These are phyloP conservation scores for Drosophila sucinea DNA, from an alignment of 1,140 invertebrate genomes.

Conservation along the genomic window DNA sequence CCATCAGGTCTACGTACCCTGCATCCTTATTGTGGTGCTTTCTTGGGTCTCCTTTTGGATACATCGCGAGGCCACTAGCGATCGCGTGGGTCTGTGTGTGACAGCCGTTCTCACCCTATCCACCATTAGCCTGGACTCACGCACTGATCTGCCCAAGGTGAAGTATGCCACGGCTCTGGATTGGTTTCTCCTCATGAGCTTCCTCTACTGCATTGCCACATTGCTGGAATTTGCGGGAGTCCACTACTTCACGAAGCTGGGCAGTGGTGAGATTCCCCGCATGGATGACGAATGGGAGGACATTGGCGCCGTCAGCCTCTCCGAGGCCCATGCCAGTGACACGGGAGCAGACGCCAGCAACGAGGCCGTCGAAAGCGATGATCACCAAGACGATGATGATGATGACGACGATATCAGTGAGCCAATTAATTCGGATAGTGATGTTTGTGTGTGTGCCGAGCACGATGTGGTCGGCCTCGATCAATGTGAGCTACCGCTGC, in stretches of 20 bases:
- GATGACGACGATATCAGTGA: slow-evolving; percentile 52
- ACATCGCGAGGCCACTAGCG: slow-evolving; percentile 95
- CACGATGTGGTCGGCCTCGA: slow-evolving; percentile 46
- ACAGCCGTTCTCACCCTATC: slow-evolving; percentile 96
- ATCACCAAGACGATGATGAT: slow-evolving; percentile 44
- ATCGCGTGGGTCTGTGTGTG: slow-evolving; percentile 89
- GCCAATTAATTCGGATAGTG: slow-evolving; percentile 54
- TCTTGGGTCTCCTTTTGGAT: slow-evolving; percentile 99
- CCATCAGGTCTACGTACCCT: slow-evolving; percentile 93
- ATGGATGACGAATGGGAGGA: slow-evolving; percentile 92
- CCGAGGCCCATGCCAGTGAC: slow-evolving; percentile 25
- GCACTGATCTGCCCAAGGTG: slow-evolving; percentile 95
- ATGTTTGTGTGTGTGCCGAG: slow-evolving; percentile 54
- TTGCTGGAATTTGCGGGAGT: slow-evolving; percentile 96
- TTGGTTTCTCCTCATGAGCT: slow-evolving; percentile 96
- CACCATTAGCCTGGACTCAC: slow-evolving; percentile 95
- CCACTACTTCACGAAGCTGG: slow-evolving; percentile 97
- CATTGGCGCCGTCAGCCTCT: slow-evolving; percentile 45
- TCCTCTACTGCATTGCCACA: slow-evolving; percentile 96
- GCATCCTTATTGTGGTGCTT: slow-evolving; percentile 95
- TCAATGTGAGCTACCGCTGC: slow-evolving; percentile 43
- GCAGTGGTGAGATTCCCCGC: slow-evolving; percentile 91
- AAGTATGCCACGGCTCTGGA: slow-evolving; percentile 95
- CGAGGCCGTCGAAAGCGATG: slow-evolving; percentile 40
- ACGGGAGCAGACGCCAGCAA: slow-evolving; percentile 29